A percentile compares a stretch with the other conserved stretches of the same genome.
Evolutionary conservation across 2,888 invertebrate genomes (phyloP).

Genomic region (Holacanthella duospinosa): DNA sequence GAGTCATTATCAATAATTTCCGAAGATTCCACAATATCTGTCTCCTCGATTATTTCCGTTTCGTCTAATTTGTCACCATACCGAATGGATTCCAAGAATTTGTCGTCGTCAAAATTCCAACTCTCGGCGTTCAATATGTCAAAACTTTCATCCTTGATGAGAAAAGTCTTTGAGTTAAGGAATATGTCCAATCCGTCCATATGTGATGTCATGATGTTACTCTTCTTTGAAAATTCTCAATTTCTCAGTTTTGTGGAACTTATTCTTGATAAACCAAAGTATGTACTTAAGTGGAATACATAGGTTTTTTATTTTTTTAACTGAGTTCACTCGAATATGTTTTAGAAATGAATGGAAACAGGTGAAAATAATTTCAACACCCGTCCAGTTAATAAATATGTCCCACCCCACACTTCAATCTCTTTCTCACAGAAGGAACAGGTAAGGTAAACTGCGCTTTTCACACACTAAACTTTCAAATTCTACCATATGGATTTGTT

Average conservation of each 20-base stretch:
- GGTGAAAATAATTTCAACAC: too few relatives aligned
- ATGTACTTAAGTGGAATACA: too few relatives aligned
- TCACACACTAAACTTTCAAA: too few relatives aligned
- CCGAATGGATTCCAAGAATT: constrained; percentile 32
- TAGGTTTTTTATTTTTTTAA: too few relatives aligned
- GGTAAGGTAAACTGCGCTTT: too few relatives aligned
- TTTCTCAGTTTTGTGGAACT: background rate
- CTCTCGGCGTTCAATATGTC: constrained; percentile 21
- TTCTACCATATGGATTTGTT: too few relatives aligned
- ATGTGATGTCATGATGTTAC: constrained; percentile 19
- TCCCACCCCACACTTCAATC: too few relatives aligned
- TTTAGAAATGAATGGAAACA: too few relatives aligned
- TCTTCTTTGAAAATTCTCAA: background rate
- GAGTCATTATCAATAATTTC: background rate
- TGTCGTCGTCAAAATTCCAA: constrained; percentile 30
- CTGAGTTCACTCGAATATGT: too few relatives aligned
- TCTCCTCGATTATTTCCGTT: background rate
- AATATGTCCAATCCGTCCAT: constrained; percentile 26
- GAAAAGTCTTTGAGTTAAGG: constrained; percentile 18
- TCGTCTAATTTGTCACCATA: constrained; percentile 18
- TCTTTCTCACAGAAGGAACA: too few relatives aligned
- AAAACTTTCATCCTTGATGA: constrained; percentile 23
- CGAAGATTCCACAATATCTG: constrained; percentile 8
- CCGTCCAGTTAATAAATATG: too few relatives aligned
- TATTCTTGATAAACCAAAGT: background rate